Evolutionary conservation across 2,113 vertebrate genomes (phyloP), one percentile per base, ranked within the genome.

Genomic region (Bagarius yarrelli): DNA sequence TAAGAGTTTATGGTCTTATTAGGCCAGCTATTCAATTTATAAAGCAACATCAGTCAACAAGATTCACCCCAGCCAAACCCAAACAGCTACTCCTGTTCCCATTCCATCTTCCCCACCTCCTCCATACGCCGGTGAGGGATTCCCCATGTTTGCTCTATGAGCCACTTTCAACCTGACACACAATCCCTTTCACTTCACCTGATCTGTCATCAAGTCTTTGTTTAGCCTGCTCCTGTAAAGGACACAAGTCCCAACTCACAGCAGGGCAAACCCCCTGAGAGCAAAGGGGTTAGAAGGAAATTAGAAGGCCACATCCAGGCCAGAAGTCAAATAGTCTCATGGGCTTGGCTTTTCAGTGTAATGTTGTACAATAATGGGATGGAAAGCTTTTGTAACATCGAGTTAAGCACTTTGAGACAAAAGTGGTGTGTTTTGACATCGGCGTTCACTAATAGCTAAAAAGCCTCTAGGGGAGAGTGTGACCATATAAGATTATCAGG

Each of bases 281-380:
- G 78, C 57, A 85, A 88, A 92, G 83, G 83, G 87, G 85, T 2
- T 88, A 61, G 44, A 9, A 82, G 87, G 90, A 93, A 90, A 94
- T 93, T 91, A 94, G 94, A 94, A 56, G 90, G 90, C 90, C 83
- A 13, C 86, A 88, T 88, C 84, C 88, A 88, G 89, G 93, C 85
- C 94, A 94, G 89, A 95, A 93, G 94, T 94, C 91, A 95, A 95
- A 92, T 93, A 88, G 89, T 92, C 93, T 89, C 92, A 86, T 86
- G 88, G 90, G 93, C 90, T 89, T 70, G 84, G 89, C 90, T 89
- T 91, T 95, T 94, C 93, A 93, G 91, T 55, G 27, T 66, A 66
- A 34, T 64, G 60, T 53, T 53, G 50, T 73, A 36, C 13, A 64
- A n/a, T 25, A 14, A 78, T 36, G 14, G 56, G 55, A 76, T 80